These are phyloP conservation scores for Papilio polyxenes DNA, from an alignment of 1,140 invertebrate species.

Conservation along the genomic window DNA sequence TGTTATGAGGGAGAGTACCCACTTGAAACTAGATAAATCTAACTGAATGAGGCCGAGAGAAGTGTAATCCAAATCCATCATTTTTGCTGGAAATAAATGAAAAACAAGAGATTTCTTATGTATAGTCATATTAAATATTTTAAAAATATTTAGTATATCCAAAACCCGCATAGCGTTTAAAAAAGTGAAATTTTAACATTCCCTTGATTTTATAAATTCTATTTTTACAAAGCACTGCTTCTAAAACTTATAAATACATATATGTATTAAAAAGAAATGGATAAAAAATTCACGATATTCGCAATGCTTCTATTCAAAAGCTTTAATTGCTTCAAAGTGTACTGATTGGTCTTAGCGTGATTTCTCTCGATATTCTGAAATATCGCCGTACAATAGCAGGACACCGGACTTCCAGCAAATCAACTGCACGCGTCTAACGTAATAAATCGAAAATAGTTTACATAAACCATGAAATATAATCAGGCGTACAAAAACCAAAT, in stretches of 20 bases:
- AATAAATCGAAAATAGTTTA: not conserved
- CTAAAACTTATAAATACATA: not conserved
- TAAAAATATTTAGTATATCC: not conserved
- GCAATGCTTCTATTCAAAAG: conserved; percentile 7
- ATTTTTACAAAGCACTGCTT: too few relatives aligned
- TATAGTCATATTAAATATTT: too few relatives aligned
- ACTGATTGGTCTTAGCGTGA: conserved; percentile 33
- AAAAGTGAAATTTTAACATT: too few relatives aligned
- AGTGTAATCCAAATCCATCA: not conserved
- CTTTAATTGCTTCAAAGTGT: conserved; percentile 34
- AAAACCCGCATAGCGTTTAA: not conserved
- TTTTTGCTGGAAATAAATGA: not conserved
- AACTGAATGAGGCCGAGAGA: not conserved
- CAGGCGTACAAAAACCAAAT: not conserved
- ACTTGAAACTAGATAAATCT: not conserved
- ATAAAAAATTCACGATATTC: not conserved
- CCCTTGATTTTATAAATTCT: too few relatives aligned
- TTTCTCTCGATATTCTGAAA: conserved; percentile 31
- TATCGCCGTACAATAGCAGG: conserved; percentile 19
- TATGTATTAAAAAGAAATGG: not conserved
- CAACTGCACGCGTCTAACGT: not conserved
- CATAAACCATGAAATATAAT: not conserved
- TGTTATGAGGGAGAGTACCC: not conserved
- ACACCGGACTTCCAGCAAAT: not conserved
- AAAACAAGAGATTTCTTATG: not conserved